A percentile compares a stretch with the other conserved stretches of the same genome.
Conservation (phyloP, 1,140 invertebrate species). For the Drosophila arizonae region DNA sequence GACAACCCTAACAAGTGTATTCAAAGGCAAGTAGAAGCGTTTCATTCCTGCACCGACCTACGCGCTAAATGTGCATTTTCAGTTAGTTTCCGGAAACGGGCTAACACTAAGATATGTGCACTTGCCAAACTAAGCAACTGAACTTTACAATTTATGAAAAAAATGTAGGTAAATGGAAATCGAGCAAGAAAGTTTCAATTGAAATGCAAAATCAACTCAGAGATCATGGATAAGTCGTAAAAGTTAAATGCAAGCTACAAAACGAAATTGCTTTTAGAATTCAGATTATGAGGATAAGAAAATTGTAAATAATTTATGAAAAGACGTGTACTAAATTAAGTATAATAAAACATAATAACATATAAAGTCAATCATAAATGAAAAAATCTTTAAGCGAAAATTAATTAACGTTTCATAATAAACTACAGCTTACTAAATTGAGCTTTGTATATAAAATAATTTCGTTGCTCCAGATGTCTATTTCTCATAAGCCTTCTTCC, state of each 20-base stretch:
- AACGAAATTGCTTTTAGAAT: too few relatives aligned
- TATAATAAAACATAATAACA: too few relatives aligned
- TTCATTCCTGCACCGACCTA: background rate
- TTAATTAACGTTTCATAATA: too few relatives aligned
- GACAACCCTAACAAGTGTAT: too few relatives aligned
- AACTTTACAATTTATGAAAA: constrained; percentile 39
- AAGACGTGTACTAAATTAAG: too few relatives aligned
- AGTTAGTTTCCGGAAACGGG: constrained; percentile 36
- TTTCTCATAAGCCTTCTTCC: background rate
- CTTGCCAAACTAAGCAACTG: constrained; percentile 30
- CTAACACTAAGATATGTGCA: constrained; percentile 28
- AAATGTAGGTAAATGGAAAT: constrained; percentile 6
- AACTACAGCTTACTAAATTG: too few relatives aligned
- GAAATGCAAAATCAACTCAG: background rate
- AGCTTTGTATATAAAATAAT: too few relatives aligned
- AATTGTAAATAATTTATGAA: too few relatives aligned
- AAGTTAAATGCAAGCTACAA: background rate
- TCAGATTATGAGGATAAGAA: too few relatives aligned
- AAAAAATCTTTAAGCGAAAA: too few relatives aligned
- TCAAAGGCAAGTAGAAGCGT: too few relatives aligned
- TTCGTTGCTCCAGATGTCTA: background rate
- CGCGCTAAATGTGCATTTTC: constrained; percentile 33
- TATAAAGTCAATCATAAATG: too few relatives aligned
- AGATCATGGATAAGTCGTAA: background rate
- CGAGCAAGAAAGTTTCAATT: constrained; percentile 3